Evolutionary conservation across 2,797 vertebrate species (phyloP).

Genomic region (Phataginus tricuspis): DNA sequence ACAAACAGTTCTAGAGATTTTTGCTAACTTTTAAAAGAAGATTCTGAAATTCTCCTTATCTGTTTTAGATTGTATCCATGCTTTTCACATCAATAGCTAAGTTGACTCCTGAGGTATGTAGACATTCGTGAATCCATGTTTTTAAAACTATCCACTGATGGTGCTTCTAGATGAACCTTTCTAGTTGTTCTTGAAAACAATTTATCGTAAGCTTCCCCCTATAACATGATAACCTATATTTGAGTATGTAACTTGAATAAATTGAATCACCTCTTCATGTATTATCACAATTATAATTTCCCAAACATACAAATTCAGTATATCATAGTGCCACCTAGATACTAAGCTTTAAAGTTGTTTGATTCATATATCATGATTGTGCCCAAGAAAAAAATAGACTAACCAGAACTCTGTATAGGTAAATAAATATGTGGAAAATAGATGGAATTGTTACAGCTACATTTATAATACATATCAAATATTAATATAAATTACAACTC

Average conservation of each 20-base stretch:
- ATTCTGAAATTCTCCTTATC: conserved; percentile 75
- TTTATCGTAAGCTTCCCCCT: neutral
- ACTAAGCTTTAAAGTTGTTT: conserved; percentile 34
- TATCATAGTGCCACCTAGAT: neutral
- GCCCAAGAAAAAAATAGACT: neutral
- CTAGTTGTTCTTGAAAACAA: neutral
- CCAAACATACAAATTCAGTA: neutral
- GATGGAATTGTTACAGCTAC: neutral
- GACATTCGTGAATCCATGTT: conserved; percentile 46
- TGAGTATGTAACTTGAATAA: conserved; percentile 25
- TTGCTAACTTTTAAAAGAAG: conserved; percentile 68
- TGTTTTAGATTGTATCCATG: conserved; percentile 97
- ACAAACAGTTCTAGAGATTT: conserved; percentile 10
- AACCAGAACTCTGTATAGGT: neutral
- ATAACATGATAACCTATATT: neutral
- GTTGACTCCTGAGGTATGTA: conserved; percentile 96
- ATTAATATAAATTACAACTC: neutral
- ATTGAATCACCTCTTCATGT: neutral
- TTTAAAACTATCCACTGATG: neutral
- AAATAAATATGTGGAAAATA: neutral
- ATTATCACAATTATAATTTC: conserved; percentile 47
- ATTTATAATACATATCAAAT: conserved; percentile 30
- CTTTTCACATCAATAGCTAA: conserved; percentile 99
- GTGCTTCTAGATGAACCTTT: conserved; percentile 33
- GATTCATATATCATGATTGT: neutral